Conservation (phyloP, 2,888 invertebrate genomes). For the Drosophila tanythrix region DNA sequence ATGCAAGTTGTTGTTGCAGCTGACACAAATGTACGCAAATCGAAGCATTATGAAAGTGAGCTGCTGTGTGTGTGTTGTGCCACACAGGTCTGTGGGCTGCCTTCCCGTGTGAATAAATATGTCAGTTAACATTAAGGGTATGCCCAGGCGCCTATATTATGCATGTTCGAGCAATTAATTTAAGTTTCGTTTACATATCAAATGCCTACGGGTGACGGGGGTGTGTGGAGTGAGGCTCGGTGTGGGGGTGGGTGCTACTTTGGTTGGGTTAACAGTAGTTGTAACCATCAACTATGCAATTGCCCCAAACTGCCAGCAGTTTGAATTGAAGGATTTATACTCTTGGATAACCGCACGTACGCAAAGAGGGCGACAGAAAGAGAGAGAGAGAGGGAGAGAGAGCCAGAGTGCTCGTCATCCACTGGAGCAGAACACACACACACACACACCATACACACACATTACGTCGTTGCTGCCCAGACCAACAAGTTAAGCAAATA, state of each 20-base stretch:
- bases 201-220: constrained; percentile 37
- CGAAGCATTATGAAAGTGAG: constrained; percentile 68
- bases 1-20: constrained; percentile 43
- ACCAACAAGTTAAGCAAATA: constrained; percentile 81
- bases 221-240: background rate
- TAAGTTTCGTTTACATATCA: constrained; percentile 78
- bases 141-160: constrained; percentile 71
- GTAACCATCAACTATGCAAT: constrained; percentile 8
- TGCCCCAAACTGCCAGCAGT: constrained; percentile 34
- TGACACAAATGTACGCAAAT: constrained; percentile 69
- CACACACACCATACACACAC: constrained; percentile 8
- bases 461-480: constrained; percentile 31
- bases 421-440: constrained; percentile 54
- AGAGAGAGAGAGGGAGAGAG: background rate
- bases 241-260: background rate
- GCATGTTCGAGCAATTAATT: constrained; percentile 79
- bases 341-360: constrained; percentile 76
- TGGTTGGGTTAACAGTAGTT: background rate
- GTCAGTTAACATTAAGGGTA: constrained; percentile 75
- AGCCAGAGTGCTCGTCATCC: constrained; percentile 21
- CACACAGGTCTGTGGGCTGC: constrained; percentile 22
- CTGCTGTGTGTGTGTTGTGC: constrained; percentile 29
- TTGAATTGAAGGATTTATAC: constrained; percentile 73
- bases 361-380: constrained; percentile 20
- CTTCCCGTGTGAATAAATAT: constrained; percentile 68